Conservation (phyloP, 2,797 vertebrate species). For the Orestias chungarensis region DNA sequence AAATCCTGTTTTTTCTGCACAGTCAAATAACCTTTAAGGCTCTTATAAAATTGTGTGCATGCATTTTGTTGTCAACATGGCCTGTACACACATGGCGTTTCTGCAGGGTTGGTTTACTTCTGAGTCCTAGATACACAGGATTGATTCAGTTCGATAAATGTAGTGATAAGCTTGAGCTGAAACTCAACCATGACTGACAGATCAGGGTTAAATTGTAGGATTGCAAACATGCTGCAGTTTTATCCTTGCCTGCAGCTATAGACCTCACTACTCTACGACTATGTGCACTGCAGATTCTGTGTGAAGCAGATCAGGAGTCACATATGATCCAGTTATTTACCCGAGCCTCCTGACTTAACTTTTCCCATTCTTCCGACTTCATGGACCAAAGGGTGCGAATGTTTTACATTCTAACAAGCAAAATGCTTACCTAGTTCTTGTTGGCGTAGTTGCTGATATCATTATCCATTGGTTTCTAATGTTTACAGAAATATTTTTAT, state of each 20-base stretch:
- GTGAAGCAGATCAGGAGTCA: conserved; percentile 54
- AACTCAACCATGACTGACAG: conserved; percentile 61
- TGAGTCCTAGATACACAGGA: conserved; percentile 46
- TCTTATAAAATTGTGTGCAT: background rate
- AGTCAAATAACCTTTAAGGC: background rate
- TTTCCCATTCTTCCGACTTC: conserved; percentile 27
- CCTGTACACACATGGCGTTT: conserved; percentile 32
- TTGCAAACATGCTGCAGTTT: conserved; percentile 46
- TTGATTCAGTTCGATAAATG: conserved; percentile 49
- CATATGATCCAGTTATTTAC: conserved; percentile 60
- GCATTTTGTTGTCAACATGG: background rate
- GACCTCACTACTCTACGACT: conserved; percentile 40
- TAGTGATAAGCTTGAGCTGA: conserved; percentile 52
- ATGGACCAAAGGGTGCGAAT: conserved; percentile 41
- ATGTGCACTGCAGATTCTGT: conserved; percentile 46
- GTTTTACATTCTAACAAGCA: conserved; percentile 39
- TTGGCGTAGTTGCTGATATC: conserved; percentile 20
- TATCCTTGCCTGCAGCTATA: conserved; percentile 63
- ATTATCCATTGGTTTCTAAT: conserved; percentile 15
- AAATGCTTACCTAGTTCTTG: conserved; percentile 35
- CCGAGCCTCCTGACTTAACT: conserved; percentile 39
- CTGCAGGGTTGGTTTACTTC: conserved; percentile 47
- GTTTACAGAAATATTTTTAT: background rate
- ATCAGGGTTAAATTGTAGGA: conserved; percentile 56
- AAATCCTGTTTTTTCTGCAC: background rate